These are phyloP conservation scores for Triplophysa bombifrons DNA, from an alignment of 2,797 vertebrate species.

Conservation along the genomic window DNA sequence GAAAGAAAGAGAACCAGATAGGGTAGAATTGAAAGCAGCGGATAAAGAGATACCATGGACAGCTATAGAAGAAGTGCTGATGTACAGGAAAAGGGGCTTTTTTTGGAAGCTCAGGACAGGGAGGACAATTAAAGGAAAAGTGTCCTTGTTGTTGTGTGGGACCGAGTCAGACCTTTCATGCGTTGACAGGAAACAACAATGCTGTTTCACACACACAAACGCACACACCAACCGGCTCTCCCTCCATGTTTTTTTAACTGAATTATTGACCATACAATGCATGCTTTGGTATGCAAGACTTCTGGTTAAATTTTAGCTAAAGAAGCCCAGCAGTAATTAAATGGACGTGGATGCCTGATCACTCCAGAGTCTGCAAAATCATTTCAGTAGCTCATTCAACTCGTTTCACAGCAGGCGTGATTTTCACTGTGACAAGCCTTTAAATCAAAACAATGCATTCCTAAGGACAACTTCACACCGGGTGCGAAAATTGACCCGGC, in stretches of 20 bases:
- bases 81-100: conserved; percentile 15
- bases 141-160: conserved; percentile 18
- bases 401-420: not conserved
- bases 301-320: conserved; percentile 11
- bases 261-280: conserved; percentile 23
- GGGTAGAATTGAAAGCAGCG: not conserved
- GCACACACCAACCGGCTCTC: too few relatives aligned
- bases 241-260: not conserved
- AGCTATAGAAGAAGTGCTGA: conserved; percentile 18
- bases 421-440: conserved; percentile 9
- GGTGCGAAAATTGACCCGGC: not conserved
- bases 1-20: conserved; percentile 57
- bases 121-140: conserved; percentile 31
- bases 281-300: not conserved
- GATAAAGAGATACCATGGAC: not conserved
- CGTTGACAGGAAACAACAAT: conserved; percentile 6
- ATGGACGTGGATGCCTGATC: not conserved
- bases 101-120: conserved; percentile 4
- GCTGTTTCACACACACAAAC: not conserved
- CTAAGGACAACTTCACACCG: not conserved
- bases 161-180: conserved; percentile 16
- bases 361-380: not conserved
- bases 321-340: not conserved
- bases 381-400: not conserved
- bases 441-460: conserved; percentile 3